These are phyloP conservation scores for Synanthedon myopaeformis DNA, from an alignment of 2,888 invertebrate species.

Conservation along the genomic window DNA sequence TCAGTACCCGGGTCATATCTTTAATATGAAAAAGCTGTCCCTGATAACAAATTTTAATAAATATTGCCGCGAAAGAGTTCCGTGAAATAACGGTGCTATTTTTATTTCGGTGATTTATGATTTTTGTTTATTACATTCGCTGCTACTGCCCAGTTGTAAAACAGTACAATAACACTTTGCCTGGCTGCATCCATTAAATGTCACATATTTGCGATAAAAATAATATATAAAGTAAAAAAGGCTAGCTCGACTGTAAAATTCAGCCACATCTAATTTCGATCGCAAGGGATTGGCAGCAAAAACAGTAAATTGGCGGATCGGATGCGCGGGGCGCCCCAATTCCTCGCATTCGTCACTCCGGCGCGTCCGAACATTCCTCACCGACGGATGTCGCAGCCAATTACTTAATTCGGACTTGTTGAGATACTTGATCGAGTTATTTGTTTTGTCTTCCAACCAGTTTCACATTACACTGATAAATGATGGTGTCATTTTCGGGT, in stretches of 20 bases:
- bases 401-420: background rate
- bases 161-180: too few species aligned
- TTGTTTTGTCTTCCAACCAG: background rate
- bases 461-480: background rate
- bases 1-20: too few species aligned
- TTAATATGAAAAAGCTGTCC: too few species aligned
- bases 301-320: background rate
- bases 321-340: background rate
- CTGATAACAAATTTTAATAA: too few species aligned
- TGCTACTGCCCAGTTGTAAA: too few species aligned
- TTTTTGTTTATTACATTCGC: too few species aligned
- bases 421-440: background rate
- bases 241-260: background rate
- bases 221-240: too few species aligned
- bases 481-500: background rate
- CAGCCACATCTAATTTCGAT: background rate
- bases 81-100: too few species aligned
- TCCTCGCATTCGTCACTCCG: background rate
- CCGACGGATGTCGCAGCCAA: background rate
- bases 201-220: too few species aligned
- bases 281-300: background rate
- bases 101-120: too few species aligned
- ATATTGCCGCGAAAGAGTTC: too few species aligned
- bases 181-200: too few species aligned
- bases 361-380: background rate